Base-by-base conservation (phyloP, 2,888 invertebrate species). In the Campoletis raptor region DNA sequence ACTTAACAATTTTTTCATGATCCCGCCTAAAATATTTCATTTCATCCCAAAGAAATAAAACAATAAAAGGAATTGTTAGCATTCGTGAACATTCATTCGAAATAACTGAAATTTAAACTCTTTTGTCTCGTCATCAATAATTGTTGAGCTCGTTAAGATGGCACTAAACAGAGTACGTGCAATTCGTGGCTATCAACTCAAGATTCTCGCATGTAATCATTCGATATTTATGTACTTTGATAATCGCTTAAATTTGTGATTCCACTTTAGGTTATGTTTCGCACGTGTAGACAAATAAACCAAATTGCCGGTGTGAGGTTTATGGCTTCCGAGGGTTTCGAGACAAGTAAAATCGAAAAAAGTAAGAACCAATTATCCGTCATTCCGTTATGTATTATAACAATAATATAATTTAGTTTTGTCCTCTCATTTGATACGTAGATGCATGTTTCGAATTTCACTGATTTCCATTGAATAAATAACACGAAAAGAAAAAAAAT, bases 321-420 rank as follows among this genome's bases (percentile, higher is more conserved):
- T n/a, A 88, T 90, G 76, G 79, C 88, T 2, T 21, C n/a, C 3
- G 70, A 73, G 9, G 45, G 61, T 18, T 45, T 30, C n/a, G 90
- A 90, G 8, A 18, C 85, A 4, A 69, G 36, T 9, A 91, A 76
- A 77, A 74, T 92, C 61, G 92, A 92, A 89, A 92, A 91, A 82
- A 89, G 92, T 92, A 83, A 90, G 89, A 88, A 78, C 18, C 18
- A 30, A 9, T 57, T 36, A 21, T 37, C 18, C 61, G 15, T 2
- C 61, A 40, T 57, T 15, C 24, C 2, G 0, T 8, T 24, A 3
- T 54, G 12, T 9, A 42, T 15, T n/a, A 30, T 21, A 3, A 40
- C 7, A 37, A 37, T 52, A 1, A 48, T 21, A 7, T 18, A 21
- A 15, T 57, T 54, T 21, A 37, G 24, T 40, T 15, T 24, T 64